Percentiles rank a stretch among this genome's conserved stretches.
These are phyloP conservation scores for Oxystoma pomonae DNA, from an alignment of 2,888 invertebrate species.

Conservation along the genomic window DNA sequence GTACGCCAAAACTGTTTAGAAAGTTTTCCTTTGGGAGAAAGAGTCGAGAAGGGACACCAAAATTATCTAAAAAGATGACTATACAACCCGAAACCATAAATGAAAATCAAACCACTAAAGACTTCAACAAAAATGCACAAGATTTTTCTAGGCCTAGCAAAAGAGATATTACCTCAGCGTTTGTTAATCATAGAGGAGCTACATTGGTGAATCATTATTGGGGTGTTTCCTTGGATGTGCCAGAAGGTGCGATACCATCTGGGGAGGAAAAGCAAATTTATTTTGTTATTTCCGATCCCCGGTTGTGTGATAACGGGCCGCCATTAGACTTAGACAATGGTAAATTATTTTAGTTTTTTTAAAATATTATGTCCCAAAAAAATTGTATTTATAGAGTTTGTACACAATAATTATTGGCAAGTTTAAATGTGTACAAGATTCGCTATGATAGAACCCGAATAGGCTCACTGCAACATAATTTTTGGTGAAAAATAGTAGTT, in stretches of 20 bases:
- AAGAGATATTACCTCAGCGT: constrained; percentile 48
- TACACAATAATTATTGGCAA: too few relatives aligned
- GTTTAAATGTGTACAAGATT: too few relatives aligned
- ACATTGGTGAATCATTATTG: constrained; percentile 81
- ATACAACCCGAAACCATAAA: constrained; percentile 31
- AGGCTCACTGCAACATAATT: background rate
- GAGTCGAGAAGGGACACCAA: constrained; percentile 35
- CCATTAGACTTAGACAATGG: constrained; percentile 89
- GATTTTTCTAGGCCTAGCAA: constrained; percentile 38
- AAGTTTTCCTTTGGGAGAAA: constrained; percentile 42
- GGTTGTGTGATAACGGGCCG: constrained; percentile 69
- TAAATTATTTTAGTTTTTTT: constrained; percentile 43
- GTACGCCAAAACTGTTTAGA: constrained; percentile 43
- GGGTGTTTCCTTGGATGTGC: constrained; percentile 87
- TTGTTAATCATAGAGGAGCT: constrained; percentile 77
- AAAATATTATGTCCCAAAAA: background rate
- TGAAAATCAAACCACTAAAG: constrained; percentile 32
- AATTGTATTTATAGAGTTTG: background rate
- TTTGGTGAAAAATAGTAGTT: too few relatives aligned
- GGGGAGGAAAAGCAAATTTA: constrained; percentile 87
- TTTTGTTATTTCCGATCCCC: constrained; percentile 82
- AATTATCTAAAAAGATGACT: constrained; percentile 37
- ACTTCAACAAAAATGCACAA: constrained; percentile 38
- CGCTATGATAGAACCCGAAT: background rate
- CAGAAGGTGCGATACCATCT: constrained; percentile 79